Base-by-base conservation (phyloP, 23 tunicate species). In the Styela plicata region DNA sequence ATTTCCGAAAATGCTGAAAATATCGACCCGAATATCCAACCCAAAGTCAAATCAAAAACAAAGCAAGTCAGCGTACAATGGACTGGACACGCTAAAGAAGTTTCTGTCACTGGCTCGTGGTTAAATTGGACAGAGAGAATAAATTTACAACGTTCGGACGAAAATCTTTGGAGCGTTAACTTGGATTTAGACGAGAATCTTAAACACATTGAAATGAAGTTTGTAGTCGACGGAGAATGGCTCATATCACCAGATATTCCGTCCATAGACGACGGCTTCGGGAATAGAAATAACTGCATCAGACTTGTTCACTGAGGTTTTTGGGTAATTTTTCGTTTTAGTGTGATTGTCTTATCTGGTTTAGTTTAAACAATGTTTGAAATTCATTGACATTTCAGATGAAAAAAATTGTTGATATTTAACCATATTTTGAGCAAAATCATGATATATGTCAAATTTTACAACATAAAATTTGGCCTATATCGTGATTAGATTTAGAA, bases 201-300 rank as follows among this genome's bases (percentile, higher is more conserved):
- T 22, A 67, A 67, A 22, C n/a, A 67, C 31, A 67, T 67, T 18
- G 71, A 67, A 29, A 25, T 67, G 31, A 67, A 67, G 0, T 67
- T 67, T 29, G 31, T 67, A 17, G 71, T 67, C 24, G 71, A 67
- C 71, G 71, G 71, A 29, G 30, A 27, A 67, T 67, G 71, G 71
- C 18, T 67, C 22, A 0, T 67, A 27, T 67, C 71, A 67, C 71
- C 71, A 27, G 71, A 67, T 24, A 67, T 67, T 16, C 71, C 71
- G 0, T 18, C 71, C 18, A 22, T 25, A 22, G 24, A 67, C 19
- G 31, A 67, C 22, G 0, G 13, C 16, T 16, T 19, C 1, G 71
- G 71, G 17, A 67, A 27, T 27, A 67, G 71, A 1, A 67, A 67
- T 67, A 67, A 67, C 31, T 67, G 22, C 71, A 67, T 67, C 22